Evolutionary conservation across 1,140 invertebrate species (phyloP).

Genomic region (Nasonia longicornis): DNA sequence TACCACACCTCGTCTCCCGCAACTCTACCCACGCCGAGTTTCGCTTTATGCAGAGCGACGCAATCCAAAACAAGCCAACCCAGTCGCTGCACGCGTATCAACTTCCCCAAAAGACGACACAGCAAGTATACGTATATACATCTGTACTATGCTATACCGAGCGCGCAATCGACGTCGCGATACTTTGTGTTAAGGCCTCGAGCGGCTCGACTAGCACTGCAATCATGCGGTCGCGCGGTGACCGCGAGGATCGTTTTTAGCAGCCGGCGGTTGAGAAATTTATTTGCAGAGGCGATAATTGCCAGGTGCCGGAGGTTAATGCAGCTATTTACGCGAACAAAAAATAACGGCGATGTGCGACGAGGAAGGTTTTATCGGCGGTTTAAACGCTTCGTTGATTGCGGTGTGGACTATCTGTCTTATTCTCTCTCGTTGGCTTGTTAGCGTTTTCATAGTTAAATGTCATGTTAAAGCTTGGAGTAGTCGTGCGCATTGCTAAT

Average conservation of each 20-base stretch:
- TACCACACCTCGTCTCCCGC: neutral
- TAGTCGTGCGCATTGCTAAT: too few species aligned
- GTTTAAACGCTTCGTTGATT: neutral
- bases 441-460: neutral
- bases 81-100: neutral
- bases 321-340: neutral
- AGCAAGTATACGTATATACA: too few species aligned
- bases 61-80: conserved; percentile 1
- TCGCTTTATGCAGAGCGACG: neutral
- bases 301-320: neutral
- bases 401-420: too few species aligned
- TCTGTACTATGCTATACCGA: too few species aligned
- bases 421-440: neutral
- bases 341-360: neutral
- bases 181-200: neutral
- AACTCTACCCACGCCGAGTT: neutral
- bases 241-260: neutral
- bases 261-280: neutral
- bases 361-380: neutral
- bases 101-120: neutral
- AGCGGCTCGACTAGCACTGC: neutral
- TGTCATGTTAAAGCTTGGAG: too few species aligned
- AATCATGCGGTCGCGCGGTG: neutral
- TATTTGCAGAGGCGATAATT: neutral
- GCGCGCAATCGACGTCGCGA: neutral